phyloP scores from a whole-genome alignment of 53 echinoderm and acorn worm genomes.

The Patiria pectinifera region DNA sequence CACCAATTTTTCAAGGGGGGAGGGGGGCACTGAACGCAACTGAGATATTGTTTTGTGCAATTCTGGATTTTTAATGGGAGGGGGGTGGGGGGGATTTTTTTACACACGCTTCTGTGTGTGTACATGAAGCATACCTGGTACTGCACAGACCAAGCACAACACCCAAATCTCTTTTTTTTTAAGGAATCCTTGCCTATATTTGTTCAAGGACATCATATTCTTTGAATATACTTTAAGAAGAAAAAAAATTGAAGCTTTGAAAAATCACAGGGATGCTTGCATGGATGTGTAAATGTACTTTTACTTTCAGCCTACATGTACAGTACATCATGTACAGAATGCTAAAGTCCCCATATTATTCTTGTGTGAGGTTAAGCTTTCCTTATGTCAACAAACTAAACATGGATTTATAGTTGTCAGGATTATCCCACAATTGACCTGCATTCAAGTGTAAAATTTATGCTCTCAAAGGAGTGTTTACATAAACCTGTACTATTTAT shows the following conservation, averaged over 20 bases:
- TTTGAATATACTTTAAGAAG: too few species aligned
- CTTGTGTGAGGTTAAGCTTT: not conserved
- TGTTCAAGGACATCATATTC: too few species aligned
- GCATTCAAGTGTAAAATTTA: not conserved
- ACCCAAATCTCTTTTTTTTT: too few species aligned
- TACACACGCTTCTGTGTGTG: too few species aligned
- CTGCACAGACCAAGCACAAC: too few species aligned
- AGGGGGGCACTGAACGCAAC: too few species aligned
- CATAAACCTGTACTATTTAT: not conserved
- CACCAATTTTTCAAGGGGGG: too few species aligned
- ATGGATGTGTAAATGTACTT: not conserved
- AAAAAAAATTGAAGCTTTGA: not conserved
- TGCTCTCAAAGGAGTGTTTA: not conserved
- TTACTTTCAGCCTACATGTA: not conserved
- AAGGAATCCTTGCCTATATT: too few species aligned
- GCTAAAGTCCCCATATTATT: not conserved
- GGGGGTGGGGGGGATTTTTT: too few species aligned
- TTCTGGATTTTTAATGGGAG: too few species aligned
- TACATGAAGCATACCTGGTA: too few species aligned
- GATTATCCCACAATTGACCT: not conserved
- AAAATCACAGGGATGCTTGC: not conserved
- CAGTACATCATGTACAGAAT: not conserved
- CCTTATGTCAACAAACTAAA: slow-evolving; percentile 1
- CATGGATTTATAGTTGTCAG: not conserved
- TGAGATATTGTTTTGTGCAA: too few species aligned